Conservation (phyloP, 30 jellyfish, hydroid and myxozoan genomes). For the Rhopilema esculentum region DNA sequence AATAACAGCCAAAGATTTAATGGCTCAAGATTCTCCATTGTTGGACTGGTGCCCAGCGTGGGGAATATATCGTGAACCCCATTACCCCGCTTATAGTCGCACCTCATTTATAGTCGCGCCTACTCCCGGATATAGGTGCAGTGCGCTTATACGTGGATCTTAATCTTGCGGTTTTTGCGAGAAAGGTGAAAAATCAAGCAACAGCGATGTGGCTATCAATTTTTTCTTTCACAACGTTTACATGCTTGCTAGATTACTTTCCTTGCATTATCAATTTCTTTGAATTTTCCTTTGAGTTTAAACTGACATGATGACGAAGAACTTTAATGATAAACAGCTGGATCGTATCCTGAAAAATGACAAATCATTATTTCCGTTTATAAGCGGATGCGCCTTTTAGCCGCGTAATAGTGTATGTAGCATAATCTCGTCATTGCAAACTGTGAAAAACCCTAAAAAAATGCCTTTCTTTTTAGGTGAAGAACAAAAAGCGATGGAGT, state of each 20-base stretch:
- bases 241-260: not conserved
- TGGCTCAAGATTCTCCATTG: not conserved
- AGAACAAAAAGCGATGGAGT: conserved; percentile 94
- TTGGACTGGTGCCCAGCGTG: not conserved
- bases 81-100: not conserved
- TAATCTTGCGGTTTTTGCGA: too few relatives aligned
- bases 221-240: too few relatives aligned
- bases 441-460: not conserved
- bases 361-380: not conserved
- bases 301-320: not conserved
- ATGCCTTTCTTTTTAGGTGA: conserved; percentile 63
- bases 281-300: not conserved
- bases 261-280: not conserved
- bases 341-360: not conserved
- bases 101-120: not conserved
- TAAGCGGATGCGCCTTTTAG: not conserved
- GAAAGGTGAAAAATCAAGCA: too few relatives aligned
- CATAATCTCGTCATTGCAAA: not conserved
- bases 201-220: too few relatives aligned
- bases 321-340: not conserved
- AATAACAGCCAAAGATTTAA: not conserved
- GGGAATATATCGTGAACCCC: not conserved
- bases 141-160: too few relatives aligned
- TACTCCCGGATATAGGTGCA: too few relatives aligned
- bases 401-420: not conserved